phyloP scores from a whole-genome alignment of 2,888 invertebrate species.

The Volucella inanis region DNA sequence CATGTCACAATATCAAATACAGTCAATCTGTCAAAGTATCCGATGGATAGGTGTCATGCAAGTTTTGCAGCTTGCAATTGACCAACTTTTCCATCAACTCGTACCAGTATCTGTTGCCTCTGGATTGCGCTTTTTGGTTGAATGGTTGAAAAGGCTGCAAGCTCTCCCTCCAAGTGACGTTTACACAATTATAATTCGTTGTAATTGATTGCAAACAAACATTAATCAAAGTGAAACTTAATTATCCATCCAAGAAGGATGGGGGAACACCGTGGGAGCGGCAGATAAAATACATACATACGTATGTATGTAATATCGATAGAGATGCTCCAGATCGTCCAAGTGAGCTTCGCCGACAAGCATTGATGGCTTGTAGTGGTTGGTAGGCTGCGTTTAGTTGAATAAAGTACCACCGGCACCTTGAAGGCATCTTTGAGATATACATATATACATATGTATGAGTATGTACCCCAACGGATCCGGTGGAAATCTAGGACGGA shows the following conservation, averaged over 20 bases:
- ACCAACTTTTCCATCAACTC: constrained; percentile 34
- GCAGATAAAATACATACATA: neutral
- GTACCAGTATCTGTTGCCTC: constrained; percentile 6
- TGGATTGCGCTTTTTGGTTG: constrained; percentile 39
- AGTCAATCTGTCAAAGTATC: constrained; percentile 56
- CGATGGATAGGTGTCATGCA: constrained; percentile 36
- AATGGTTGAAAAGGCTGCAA: constrained; percentile 30
- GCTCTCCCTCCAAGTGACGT: constrained; percentile 47
- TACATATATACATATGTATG: too few species aligned
- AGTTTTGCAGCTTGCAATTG: constrained; percentile 29
- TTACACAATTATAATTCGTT: constrained; percentile 67
- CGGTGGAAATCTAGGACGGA: constrained; percentile 70
- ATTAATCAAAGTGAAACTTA: constrained; percentile 74
- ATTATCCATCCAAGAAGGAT: constrained; percentile 54
- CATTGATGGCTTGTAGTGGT: neutral
- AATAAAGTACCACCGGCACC: constrained; percentile 51
- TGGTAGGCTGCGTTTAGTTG: constrained; percentile 53
- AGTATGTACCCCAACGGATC: constrained; percentile 33
- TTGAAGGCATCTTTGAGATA: constrained; percentile 58
- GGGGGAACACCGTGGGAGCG: neutral
- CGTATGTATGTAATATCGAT: neutral
- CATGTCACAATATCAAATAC: constrained; percentile 38
- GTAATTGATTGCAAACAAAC: constrained; percentile 74
- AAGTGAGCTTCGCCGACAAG: constrained; percentile 7
- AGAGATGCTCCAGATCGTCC: constrained; percentile 50